Evolutionary conservation across 2,888 invertebrate species (phyloP).

Genomic region (Melitaea athalia): DNA sequence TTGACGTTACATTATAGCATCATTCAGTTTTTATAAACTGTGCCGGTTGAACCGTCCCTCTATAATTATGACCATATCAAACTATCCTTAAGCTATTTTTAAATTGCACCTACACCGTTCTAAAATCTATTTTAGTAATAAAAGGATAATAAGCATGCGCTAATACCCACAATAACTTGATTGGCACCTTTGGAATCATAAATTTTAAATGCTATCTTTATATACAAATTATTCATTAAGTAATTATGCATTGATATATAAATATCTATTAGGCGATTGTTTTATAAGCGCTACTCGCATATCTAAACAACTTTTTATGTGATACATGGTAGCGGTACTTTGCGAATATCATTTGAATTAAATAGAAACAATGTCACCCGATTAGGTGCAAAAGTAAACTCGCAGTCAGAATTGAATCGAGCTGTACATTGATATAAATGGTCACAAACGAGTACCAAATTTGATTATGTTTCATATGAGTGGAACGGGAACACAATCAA

Average conservation of each 20-base stretch:
- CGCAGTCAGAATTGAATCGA: conserved; percentile 12
- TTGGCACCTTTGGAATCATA: conserved; percentile 57
- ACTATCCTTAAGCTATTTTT: conserved; percentile 74
- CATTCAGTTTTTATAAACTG: conserved; percentile 75
- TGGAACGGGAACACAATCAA: conserved; percentile 80
- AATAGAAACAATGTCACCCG: conserved; percentile 5
- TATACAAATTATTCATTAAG: conserved; percentile 43
- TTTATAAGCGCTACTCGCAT: conserved; percentile 12
- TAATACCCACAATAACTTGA: conserved; percentile 60
- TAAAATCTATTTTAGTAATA: conserved; percentile 67
- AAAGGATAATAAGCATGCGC: conserved; percentile 56
- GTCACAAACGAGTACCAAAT: conserved; percentile 75
- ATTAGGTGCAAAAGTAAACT: conserved; percentile 7
- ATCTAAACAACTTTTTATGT: neutral
- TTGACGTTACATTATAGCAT: conserved; percentile 74
- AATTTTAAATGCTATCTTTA: conserved; percentile 48
- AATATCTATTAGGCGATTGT: conserved; percentile 34
- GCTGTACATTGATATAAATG: conserved; percentile 60
- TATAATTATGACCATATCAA: conserved; percentile 73
- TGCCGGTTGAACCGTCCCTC: conserved; percentile 66
- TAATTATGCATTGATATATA: conserved; percentile 55
- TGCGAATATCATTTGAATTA: conserved; percentile 5
- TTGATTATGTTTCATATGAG: conserved; percentile 78
- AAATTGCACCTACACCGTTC: conserved; percentile 66
- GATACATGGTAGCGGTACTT: neutral